A percentile compares a stretch with the other conserved stretches of the same genome.
Conservation (phyloP, 2,113 vertebrate genomes). For the Ophiodon elongatus region DNA sequence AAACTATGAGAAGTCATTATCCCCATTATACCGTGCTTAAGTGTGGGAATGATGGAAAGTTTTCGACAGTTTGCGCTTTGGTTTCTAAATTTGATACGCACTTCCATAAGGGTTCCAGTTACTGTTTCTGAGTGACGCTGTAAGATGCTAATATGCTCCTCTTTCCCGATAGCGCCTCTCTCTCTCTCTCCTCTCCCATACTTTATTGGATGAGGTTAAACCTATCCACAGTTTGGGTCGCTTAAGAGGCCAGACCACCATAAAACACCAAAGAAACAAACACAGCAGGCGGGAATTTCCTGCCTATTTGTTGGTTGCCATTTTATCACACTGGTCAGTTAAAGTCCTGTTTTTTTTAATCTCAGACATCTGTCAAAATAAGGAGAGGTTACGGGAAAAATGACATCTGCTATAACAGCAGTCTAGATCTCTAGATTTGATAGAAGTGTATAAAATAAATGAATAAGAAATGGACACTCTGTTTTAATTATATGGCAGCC, state of each 20-base stretch:
- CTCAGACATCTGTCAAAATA: constrained; percentile 63
- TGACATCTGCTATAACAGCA: neutral
- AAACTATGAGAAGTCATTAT: neutral
- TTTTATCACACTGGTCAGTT: constrained; percentile 55
- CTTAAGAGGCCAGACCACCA: constrained; percentile 56
- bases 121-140: constrained; percentile 45
- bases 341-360: constrained; percentile 43
- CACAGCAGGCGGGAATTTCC: constrained; percentile 78
- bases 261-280: constrained; percentile 76
- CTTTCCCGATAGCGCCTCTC: neutral
- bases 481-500: neutral
- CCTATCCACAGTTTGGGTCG: constrained; percentile 38
- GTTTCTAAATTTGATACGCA: constrained; percentile 22
- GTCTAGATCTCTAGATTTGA: constrained; percentile 5
- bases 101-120: constrained; percentile 23
- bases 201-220: constrained; percentile 49
- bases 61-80: constrained; percentile 11
- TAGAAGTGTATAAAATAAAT: neutral
- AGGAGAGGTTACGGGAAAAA: neutral
- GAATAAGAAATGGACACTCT: neutral
- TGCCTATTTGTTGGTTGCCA: constrained; percentile 68
- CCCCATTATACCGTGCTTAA: neutral
- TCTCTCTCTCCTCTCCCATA: constrained; percentile 3
- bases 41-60: constrained; percentile 28
- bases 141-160: constrained; percentile 58